phyloP scores from a whole-genome alignment of 2,888 invertebrate species.

The Drosophila tanythrix region DNA sequence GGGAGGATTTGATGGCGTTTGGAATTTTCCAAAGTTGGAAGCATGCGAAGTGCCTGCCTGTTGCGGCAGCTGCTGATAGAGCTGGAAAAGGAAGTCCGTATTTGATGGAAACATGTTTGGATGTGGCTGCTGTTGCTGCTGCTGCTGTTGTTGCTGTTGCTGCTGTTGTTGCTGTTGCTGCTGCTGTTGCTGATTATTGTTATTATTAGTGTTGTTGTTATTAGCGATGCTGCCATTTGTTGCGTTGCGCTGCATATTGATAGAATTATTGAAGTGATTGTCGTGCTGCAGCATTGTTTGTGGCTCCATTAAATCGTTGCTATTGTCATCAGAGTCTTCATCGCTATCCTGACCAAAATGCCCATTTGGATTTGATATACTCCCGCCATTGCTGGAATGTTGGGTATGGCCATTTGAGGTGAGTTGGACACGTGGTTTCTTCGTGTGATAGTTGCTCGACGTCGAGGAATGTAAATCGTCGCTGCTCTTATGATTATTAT shows the following conservation, averaged over 20 bases:
- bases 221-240: conserved; percentile 38
- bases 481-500: conserved; percentile 61
- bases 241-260: conserved; percentile 49
- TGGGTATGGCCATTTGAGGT: conserved; percentile 51
- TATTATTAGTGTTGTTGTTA: conserved; percentile 51
- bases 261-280: conserved; percentile 60
- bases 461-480: conserved; percentile 77
- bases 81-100: conserved; percentile 83
- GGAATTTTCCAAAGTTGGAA: conserved; percentile 77
- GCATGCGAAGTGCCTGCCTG: conserved; percentile 68
- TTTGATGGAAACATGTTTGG: conserved; percentile 80
- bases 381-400: conserved; percentile 53
- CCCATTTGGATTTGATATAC: conserved; percentile 39
- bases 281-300: conserved; percentile 70
- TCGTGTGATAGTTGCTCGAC: conserved; percentile 77
- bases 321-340: conserved; percentile 83
- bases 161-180: conserved; percentile 52
- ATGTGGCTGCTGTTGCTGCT: conserved; percentile 55
- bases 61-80: conserved; percentile 83
- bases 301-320: conserved; percentile 70
- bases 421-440: conserved; percentile 82
- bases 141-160: conserved; percentile 49
- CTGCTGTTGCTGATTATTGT: conserved; percentile 45
- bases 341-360: conserved; percentile 76
- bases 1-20: conserved; percentile 71